Conservation (phyloP, 2,113 vertebrate species). For the Neolamprologus kungweensis region DNA sequence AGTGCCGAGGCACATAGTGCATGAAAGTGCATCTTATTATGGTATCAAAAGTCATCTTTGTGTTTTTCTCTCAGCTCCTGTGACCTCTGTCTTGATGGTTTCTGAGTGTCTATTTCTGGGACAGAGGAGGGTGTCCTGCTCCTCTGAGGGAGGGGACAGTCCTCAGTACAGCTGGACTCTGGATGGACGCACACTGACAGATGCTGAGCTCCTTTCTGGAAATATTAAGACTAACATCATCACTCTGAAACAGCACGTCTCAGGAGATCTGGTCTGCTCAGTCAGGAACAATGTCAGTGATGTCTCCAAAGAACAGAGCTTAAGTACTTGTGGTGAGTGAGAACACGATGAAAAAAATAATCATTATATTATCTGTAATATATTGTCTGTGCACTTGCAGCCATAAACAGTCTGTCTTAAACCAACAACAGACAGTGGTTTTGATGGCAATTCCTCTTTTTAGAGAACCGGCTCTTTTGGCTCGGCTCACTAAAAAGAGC, state of each 20-base stretch:
- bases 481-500: rapidly evolving
- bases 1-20: rapidly evolving
- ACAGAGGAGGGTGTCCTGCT: rapidly evolving
- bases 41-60: rapidly evolving
- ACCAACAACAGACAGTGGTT: background rate
- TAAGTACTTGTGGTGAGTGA: background rate
- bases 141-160: too few species aligned
- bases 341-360: background rate
- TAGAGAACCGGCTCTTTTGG: background rate
- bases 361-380: background rate
- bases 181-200: background rate
- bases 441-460: background rate
- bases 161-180: background rate
- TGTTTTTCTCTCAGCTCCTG: background rate
- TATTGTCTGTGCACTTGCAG: background rate
- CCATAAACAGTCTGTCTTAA: background rate
- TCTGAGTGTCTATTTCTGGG: rapidly evolving
- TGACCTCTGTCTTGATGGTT: background rate
- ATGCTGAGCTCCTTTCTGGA: rapidly evolving
- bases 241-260: rapidly evolving
- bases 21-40: background rate
- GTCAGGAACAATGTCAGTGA: background rate
- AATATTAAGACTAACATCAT: rapidly evolving
- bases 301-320: rapidly evolving
- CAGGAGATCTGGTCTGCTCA: background rate